Evolutionary conservation across 2,888 invertebrate genomes (phyloP).

Genomic region (Oscheius sp.): DNA sequence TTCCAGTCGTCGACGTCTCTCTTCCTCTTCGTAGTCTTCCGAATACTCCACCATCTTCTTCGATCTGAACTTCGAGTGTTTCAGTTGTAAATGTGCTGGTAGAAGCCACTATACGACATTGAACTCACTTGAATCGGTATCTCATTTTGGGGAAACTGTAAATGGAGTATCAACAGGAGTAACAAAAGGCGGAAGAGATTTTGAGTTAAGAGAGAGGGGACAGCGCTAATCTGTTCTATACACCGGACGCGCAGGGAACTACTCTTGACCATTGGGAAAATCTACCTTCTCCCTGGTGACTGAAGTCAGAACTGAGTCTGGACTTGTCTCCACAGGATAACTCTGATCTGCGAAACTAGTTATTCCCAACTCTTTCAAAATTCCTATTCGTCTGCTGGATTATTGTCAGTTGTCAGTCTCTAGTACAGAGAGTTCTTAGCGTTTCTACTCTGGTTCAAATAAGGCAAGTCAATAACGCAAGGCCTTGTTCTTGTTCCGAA

Average conservation of each 20-base stretch:
- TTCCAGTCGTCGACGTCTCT: slow-evolving; percentile 53
- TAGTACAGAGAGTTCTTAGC: too few relatives aligned
- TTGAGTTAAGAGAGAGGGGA: neutral
- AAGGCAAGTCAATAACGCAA: too few relatives aligned
- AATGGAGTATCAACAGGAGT: neutral
- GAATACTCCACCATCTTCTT: slow-evolving; percentile 24
- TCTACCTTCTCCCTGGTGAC: too few relatives aligned
- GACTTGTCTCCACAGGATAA: too few relatives aligned
- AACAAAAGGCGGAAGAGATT: slow-evolving; percentile 11
- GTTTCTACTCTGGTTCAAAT: too few relatives aligned
- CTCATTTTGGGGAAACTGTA: slow-evolving; percentile 7
- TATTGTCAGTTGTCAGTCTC: too few relatives aligned
- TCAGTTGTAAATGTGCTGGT: neutral
- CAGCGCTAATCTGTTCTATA: slow-evolving; percentile 27
- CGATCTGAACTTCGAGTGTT: neutral
- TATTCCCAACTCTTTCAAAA: too few relatives aligned
- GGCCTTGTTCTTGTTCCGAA: neutral
- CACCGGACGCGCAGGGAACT: neutral
- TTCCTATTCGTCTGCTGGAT: too few relatives aligned
- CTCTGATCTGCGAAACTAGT: too few relatives aligned
- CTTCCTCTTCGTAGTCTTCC: slow-evolving; percentile 42
- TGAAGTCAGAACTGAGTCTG: too few relatives aligned
- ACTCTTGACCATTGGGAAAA: too few relatives aligned
- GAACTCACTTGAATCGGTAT: slow-evolving; percentile 2
- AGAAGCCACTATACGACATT: neutral